Percentiles rank a stretch among this genome's conserved stretches.
phyloP scores from a whole-genome alignment of 2,888 invertebrate species.

The Beris chalybata region DNA sequence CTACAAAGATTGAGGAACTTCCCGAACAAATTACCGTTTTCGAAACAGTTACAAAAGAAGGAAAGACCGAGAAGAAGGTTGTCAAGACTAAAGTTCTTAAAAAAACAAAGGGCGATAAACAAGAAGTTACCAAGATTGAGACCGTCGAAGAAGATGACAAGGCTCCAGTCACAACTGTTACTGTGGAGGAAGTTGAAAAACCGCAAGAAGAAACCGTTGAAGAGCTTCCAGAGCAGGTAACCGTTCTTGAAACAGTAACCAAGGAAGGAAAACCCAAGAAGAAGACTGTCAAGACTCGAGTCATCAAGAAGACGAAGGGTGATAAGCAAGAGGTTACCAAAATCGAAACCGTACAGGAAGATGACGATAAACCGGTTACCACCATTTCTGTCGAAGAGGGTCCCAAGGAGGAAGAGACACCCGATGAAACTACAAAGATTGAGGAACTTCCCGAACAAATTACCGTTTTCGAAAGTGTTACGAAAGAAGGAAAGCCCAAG shows the following conservation, averaged over 20 bases:
- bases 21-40: conserved; percentile 51
- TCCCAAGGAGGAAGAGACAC: conserved; percentile 1
- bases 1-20: conserved; percentile 38
- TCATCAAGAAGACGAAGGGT: conserved; percentile 52
- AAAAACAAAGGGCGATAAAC: conserved; percentile 53
- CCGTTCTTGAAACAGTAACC: conserved; percentile 37
- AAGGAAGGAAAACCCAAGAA: conserved; percentile 45
- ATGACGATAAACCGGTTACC: conserved; percentile 40
- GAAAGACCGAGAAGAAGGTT: conserved; percentile 47
- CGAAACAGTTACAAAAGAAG: conserved; percentile 48
- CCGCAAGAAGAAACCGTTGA: conserved; percentile 36
- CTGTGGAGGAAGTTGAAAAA: conserved; percentile 42
- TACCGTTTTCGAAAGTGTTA: conserved; percentile 42
- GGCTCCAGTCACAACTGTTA: conserved; percentile 50
- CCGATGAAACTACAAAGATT: conserved; percentile 10
- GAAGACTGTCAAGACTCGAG: conserved; percentile 46
- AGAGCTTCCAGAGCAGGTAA: conserved; percentile 41
- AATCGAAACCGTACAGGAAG: conserved; percentile 44
- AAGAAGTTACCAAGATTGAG: conserved; percentile 55
- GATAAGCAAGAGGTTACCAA: conserved; percentile 46
- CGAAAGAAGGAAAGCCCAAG: conserved; percentile 46
- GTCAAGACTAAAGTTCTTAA: conserved; percentile 53
- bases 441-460: conserved; percentile 44
- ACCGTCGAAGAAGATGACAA: conserved; percentile 50
- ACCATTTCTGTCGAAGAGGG: conserved; percentile 43